Evolutionary conservation across 2,888 invertebrate species (phyloP).

Genomic region (Drosophila histrio): DNA sequence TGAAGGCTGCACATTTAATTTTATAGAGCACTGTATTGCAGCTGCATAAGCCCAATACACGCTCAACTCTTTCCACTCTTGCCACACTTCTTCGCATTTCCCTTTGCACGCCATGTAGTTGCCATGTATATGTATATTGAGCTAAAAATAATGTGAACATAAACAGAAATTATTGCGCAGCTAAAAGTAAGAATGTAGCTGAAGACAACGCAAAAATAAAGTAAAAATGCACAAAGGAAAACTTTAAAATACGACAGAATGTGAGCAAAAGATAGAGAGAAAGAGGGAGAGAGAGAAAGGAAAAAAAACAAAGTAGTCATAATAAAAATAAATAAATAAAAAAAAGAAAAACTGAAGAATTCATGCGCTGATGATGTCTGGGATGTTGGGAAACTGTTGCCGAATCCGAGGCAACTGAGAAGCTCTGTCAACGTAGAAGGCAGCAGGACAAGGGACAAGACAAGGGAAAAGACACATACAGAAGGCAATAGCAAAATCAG

Average conservation of each 20-base stretch:
- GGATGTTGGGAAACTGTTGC: neutral
- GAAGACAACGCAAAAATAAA: slow-evolving; percentile 23
- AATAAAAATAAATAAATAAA: slow-evolving; percentile 77
- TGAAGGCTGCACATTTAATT: slow-evolving; percentile 56
- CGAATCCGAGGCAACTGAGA: slow-evolving; percentile 31
- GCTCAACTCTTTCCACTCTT: neutral
- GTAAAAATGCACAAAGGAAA: slow-evolving; percentile 12
- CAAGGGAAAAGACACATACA: neutral
- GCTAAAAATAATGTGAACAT: slow-evolving; percentile 73
- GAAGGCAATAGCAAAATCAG: slow-evolving; percentile 30
- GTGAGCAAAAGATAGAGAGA: neutral
- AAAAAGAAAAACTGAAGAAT: slow-evolving; percentile 51
- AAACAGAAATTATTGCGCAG: slow-evolving; percentile 73
- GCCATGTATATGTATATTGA: slow-evolving; percentile 32
- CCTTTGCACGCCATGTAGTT: neutral
- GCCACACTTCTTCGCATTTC: too few relatives aligned
- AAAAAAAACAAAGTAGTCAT: slow-evolving; percentile 63
- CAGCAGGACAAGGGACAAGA: neutral
- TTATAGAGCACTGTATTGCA: slow-evolving; percentile 50
- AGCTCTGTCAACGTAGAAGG: slow-evolving; percentile 16
- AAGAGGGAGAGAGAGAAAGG: slow-evolving; percentile 3
- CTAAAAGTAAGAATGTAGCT: slow-evolving; percentile 53
- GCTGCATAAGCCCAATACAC: neutral
- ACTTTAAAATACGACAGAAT: slow-evolving; percentile 44
- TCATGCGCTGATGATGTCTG: slow-evolving; percentile 41